phyloP scores from a whole-genome alignment of 2,113 vertebrate species.

The Mobula birostris region DNA sequence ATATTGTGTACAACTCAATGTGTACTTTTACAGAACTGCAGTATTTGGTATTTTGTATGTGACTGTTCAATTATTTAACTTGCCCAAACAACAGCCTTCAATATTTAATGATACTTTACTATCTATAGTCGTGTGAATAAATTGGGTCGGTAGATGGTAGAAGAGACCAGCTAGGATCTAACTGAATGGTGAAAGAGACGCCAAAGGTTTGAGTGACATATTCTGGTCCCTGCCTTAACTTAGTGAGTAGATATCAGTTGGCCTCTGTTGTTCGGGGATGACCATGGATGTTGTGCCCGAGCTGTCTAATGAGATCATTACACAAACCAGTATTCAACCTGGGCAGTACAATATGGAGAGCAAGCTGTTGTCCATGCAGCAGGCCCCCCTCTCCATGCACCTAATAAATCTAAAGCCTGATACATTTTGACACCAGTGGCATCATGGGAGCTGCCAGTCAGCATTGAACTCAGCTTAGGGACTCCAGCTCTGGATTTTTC shows the following conservation, averaged over 20 bases:
- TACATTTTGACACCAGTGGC: no score
- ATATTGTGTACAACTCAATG: not conserved
- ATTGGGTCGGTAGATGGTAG: not conserved
- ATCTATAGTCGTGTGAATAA: not conserved
- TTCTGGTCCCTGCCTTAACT: not conserved
- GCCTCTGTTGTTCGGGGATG: no score
- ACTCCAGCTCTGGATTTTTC: no score
- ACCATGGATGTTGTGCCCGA: no score
- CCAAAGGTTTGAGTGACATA: not conserved
- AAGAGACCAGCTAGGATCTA: not conserved
- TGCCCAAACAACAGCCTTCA: not conserved
- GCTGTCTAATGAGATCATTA: no score
- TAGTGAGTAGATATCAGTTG: not conserved
- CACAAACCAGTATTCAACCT: no score
- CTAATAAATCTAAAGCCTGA: no score
- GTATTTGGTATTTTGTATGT: not conserved
- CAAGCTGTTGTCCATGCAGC: no score
- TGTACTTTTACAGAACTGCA: not conserved
- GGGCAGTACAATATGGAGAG: no score
- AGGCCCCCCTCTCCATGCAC: no score
- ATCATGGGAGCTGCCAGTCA: no score
- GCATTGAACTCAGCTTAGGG: no score
- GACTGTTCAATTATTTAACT: not conserved
- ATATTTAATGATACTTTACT: not conserved
- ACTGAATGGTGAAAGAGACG: not conserved